Percentiles rank a stretch among this genome's conserved stretches.
phyloP scores from a whole-genome alignment of 2,797 vertebrate genomes.

The Notoglanidium macrostoma region DNA sequence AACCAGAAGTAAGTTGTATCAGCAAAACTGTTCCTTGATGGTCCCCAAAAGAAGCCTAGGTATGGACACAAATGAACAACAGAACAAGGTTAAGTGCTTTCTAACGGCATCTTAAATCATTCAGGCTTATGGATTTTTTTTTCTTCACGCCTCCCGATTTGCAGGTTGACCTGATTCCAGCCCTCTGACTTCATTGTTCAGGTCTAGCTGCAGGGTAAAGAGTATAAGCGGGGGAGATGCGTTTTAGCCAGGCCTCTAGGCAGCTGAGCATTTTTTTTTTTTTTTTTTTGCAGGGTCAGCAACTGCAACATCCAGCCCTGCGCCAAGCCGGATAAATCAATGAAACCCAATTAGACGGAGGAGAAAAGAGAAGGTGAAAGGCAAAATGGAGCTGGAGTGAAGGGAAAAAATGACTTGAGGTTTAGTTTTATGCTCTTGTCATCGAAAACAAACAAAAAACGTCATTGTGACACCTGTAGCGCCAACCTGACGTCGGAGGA shows the following conservation, averaged over 20 bases:
- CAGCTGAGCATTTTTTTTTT: conserved; percentile 63
- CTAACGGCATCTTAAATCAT: conserved; percentile 35
- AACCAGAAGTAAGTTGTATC: conserved; percentile 3
- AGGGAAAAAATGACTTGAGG: conserved; percentile 47
- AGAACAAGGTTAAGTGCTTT: conserved; percentile 36
- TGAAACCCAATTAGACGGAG: conserved; percentile 57
- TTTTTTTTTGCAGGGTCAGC: conserved; percentile 78
- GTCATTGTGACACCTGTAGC: background rate
- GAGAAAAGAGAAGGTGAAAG: conserved; percentile 44
- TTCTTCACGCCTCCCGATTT: background rate
- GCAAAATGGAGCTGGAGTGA: conserved; percentile 65
- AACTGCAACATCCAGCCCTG: conserved; percentile 68
- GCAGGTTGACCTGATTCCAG: conserved; percentile 51
- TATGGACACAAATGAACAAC: conserved; percentile 53
- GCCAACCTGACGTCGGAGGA: background rate
- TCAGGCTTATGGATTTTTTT: conserved; percentile 21
- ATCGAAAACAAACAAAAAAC: background rate
- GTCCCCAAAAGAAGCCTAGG: conserved; percentile 35
- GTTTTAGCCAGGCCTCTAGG: conserved; percentile 62
- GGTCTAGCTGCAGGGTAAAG: conserved; percentile 67
- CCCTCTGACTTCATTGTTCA: conserved; percentile 75
- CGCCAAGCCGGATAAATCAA: conserved; percentile 74
- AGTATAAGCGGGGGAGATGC: conserved; percentile 12
- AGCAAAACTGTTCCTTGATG: background rate
- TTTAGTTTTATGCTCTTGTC: conserved; percentile 41